Evolutionary conservation across 2,888 invertebrate genomes (phyloP).

Genomic region (Siphonodentalium dalli): DNA sequence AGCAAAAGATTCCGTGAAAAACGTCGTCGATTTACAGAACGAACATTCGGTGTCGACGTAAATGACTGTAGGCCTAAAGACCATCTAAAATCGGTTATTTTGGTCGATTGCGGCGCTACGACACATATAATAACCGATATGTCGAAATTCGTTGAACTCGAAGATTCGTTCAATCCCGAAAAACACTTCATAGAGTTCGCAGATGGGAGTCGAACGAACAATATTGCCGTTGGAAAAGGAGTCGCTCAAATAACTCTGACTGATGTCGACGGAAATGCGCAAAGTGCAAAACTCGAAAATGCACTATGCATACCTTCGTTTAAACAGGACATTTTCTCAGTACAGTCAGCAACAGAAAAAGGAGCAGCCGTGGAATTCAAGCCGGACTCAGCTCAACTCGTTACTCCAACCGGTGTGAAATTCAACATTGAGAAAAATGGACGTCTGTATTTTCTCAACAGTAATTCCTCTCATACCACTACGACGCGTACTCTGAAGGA

Average conservation of each 20-base stretch:
- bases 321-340: constrained; percentile 30
- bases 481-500: no score
- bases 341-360: constrained; percentile 30
- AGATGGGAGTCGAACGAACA: constrained; percentile 27
- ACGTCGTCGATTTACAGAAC: no score
- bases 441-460: constrained; percentile 21
- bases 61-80: no score
- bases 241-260: constrained; percentile 9
- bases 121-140: constrained; percentile 30
- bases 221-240: constrained; percentile 17
- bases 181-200: constrained; percentile 31
- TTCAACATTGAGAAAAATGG: constrained; percentile 25
- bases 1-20: no score
- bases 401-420: constrained; percentile 8
- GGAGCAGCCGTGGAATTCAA: constrained; percentile 23
- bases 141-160: constrained; percentile 23
- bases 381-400: constrained; percentile 9
- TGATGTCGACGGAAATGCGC: constrained; percentile 6
- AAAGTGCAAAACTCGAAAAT: constrained; percentile 16
- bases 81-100: no score
- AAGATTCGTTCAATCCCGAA: constrained; percentile 22
- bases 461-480: no score
- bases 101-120: constrained; percentile 34
- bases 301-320: constrained; percentile 27
- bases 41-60: no score